Evolutionary conservation across 92 coral and sea anemone species (phyloP).

Genomic region (Parazoanthus swiftii): DNA sequence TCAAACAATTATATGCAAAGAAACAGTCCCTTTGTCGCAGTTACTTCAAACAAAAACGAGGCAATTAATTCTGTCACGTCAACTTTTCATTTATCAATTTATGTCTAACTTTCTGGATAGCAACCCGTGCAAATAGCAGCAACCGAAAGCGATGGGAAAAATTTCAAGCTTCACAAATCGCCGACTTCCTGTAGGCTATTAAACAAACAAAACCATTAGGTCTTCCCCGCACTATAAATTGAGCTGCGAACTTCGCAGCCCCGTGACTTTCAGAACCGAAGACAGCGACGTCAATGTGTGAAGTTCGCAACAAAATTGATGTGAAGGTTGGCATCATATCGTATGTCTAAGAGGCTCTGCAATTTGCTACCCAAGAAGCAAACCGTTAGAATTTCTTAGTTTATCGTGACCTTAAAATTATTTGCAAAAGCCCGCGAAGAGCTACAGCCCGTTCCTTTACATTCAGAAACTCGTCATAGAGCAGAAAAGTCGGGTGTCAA

Average conservation of each 20-base stretch:
- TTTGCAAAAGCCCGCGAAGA: slow-evolving; percentile 47
- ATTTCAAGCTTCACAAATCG: slow-evolving; percentile 35
- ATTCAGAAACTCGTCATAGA: slow-evolving; percentile 33
- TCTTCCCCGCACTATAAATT: slow-evolving; percentile 34
- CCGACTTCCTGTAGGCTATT: slow-evolving; percentile 43
- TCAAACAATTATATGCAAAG: slow-evolving; percentile 45
- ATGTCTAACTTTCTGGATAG: slow-evolving; percentile 25
- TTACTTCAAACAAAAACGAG: slow-evolving; percentile 40
- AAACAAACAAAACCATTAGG: slow-evolving; percentile 44
- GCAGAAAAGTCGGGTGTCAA: slow-evolving; percentile 42
- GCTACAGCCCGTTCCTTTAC: slow-evolving; percentile 26
- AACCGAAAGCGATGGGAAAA: slow-evolving; percentile 35
- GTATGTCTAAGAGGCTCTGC: slow-evolving; percentile 23
- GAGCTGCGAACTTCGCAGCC: slow-evolving; percentile 21
- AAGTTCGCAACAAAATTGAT: slow-evolving; percentile 16
- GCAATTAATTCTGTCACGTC: slow-evolving; percentile 46
- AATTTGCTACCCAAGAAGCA: slow-evolving; percentile 33
- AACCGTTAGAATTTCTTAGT: slow-evolving; percentile 32
- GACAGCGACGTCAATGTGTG: slow-evolving; percentile 1
- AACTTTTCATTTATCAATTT: slow-evolving; percentile 36
- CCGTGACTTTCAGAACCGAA: slow-evolving; percentile 34
- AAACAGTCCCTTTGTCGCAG: slow-evolving; percentile 40
- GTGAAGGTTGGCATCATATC: slow-evolving; percentile 7
- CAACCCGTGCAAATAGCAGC: slow-evolving; percentile 27
- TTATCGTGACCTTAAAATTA: slow-evolving; percentile 29